Evolutionary conservation across 2,888 invertebrate species (phyloP).

Genomic region (Lochmaea capreae): DNA sequence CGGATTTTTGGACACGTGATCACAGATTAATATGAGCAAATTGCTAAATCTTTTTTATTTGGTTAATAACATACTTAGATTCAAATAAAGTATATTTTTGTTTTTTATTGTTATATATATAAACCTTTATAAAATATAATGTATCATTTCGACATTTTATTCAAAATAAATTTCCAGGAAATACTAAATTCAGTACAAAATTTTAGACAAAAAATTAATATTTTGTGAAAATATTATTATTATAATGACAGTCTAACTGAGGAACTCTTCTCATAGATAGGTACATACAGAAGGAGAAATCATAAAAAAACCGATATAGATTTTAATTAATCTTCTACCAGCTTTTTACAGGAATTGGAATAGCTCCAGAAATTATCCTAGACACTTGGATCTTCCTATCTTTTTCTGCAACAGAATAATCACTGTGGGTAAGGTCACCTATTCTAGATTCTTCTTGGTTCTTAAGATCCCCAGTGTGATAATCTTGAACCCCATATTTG

Average conservation of each 20-base stretch:
- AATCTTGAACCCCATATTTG: slow-evolving; percentile 51
- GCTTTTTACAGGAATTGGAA: slow-evolving; percentile 32
- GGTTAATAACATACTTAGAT: too few relatives aligned
- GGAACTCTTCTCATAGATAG: not conserved
- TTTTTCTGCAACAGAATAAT: slow-evolving; percentile 34
- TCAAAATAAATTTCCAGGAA: too few relatives aligned
- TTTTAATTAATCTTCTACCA: slow-evolving; percentile 6
- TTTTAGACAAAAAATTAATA: too few relatives aligned
- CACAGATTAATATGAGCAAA: too few relatives aligned
- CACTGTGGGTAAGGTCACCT: slow-evolving; percentile 47
- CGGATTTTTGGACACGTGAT: too few relatives aligned
- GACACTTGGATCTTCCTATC: slow-evolving; percentile 39
- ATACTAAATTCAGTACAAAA: too few relatives aligned
- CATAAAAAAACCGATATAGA: not conserved
- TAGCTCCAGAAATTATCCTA: slow-evolving; percentile 34
- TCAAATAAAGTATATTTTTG: too few relatives aligned
- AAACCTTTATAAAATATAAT: too few relatives aligned
- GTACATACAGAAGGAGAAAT: not conserved
- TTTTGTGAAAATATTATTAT: not conserved
- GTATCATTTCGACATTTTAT: too few relatives aligned
- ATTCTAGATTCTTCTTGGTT: slow-evolving; percentile 49
- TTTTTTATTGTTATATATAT: too few relatives aligned
- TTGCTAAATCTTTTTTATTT: too few relatives aligned
- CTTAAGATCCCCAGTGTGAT: slow-evolving; percentile 51
- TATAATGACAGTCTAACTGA: not conserved